A percentile compares a stretch with the other conserved stretches of the same genome.
phyloP scores from a whole-genome alignment of 2,888 invertebrate species.

The Coecobrya sp. region DNA sequence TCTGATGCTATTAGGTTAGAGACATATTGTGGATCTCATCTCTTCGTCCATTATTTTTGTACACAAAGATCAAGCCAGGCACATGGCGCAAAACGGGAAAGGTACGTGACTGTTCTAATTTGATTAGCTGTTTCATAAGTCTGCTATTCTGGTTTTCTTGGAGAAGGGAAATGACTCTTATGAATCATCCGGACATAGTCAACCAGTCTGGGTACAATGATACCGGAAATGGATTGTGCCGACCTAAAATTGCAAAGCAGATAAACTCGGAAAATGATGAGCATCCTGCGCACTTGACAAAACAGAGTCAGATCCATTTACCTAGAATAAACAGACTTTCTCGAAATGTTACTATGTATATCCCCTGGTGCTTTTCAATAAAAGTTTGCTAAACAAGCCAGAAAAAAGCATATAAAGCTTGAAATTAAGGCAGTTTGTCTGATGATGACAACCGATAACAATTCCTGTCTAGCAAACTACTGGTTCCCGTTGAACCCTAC shows the following conservation, averaged over 20 bases:
- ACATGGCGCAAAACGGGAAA: constrained; percentile 3
- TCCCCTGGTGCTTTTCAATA: background rate
- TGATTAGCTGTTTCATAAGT: background rate
- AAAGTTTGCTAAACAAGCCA: background rate
- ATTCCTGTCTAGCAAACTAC: background rate
- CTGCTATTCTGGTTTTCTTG: background rate
- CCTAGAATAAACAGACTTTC: background rate
- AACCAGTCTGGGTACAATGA: background rate
- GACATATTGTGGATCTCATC: too few species aligned
- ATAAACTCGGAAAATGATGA: constrained; percentile 3
- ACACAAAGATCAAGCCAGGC: background rate
- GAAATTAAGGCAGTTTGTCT: background rate
- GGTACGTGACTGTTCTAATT: constrained; percentile 50
- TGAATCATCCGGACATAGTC: constrained; percentile 11
- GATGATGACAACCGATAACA: constrained; percentile 34
- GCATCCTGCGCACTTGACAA: background rate
- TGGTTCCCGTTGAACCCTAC: background rate
- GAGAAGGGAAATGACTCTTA: background rate
- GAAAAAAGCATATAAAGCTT: background rate
- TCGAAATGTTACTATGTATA: background rate
- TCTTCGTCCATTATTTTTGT: background rate
- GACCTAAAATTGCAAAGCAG: constrained; percentile 13
- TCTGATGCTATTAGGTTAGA: too few species aligned
- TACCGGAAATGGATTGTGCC: constrained; percentile 39
- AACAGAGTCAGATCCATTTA: background rate